Conservation (phyloP, 2,113 vertebrate species). For the western clawed frog (Xenopus tropicalis) region DNA sequence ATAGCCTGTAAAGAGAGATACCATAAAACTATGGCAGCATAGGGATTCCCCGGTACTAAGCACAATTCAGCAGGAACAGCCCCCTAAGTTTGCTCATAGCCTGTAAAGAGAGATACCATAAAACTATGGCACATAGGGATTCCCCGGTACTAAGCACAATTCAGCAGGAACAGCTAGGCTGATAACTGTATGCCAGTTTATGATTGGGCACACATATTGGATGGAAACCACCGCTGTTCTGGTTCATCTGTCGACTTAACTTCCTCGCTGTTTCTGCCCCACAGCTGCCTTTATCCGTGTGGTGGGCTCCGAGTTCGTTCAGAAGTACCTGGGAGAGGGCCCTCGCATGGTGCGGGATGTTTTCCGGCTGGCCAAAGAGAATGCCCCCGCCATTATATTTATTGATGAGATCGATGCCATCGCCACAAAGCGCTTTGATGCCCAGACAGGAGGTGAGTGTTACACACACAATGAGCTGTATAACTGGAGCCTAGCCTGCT, state of each 20-base stretch:
- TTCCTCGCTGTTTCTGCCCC: background rate
- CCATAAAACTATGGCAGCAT: no score
- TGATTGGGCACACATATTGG: background rate
- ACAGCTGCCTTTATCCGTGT: slow-evolving; percentile 92
- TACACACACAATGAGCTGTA: background rate
- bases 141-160: no score
- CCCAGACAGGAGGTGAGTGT: slow-evolving; percentile 85
- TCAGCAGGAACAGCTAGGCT: no score
- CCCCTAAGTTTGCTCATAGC: no score
- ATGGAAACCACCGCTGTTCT: no score
- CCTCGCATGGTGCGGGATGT: slow-evolving; percentile 94
- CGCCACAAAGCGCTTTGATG: slow-evolving; percentile 93
- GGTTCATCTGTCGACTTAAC: no score
- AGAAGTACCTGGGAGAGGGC: slow-evolving; percentile 93
- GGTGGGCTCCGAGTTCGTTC: slow-evolving; percentile 92
- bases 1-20: no score
- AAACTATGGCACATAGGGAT: no score
- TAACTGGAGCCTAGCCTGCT: background rate
- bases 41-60: no score
- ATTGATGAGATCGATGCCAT: slow-evolving; percentile 96
- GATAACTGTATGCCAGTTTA: no score
- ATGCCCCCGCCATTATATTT: slow-evolving; percentile 93
- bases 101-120: no score
- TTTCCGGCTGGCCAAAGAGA: slow-evolving; percentile 94
- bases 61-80: no score